A percentile compares a stretch with the other conserved stretches of the same genome.
Conservation (phyloP, 2,797 vertebrate species). For the Hippocampus kuda region DNA sequence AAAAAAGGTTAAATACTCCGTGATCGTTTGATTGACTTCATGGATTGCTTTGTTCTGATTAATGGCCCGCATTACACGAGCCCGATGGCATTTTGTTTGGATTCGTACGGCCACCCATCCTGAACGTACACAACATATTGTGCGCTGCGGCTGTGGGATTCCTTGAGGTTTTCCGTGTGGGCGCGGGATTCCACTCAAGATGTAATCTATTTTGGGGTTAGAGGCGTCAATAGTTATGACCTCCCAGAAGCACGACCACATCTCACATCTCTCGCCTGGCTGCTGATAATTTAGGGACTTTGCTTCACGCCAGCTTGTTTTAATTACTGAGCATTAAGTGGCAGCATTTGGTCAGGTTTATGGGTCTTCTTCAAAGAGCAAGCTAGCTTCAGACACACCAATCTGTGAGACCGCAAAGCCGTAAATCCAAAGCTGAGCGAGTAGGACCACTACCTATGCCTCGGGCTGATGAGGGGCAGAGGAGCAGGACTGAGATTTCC, state of each 20-base stretch:
- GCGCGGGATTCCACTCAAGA: slow-evolving; percentile 41
- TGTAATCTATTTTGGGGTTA: slow-evolving; percentile 59
- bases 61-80: slow-evolving; percentile 16
- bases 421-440: slow-evolving; percentile 63
- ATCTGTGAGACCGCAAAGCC: slow-evolving; percentile 62
- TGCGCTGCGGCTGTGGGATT: slow-evolving; percentile 14
- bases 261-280: slow-evolving; percentile 58
- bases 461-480: slow-evolving; percentile 39
- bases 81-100: slow-evolving; percentile 22
- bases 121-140: slow-evolving; percentile 27
- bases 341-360: slow-evolving; percentile 76
- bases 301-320: slow-evolving; percentile 72
- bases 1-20: slow-evolving; percentile 22
- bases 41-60: slow-evolving; percentile 11
- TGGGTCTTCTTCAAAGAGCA: slow-evolving; percentile 67
- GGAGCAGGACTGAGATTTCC: slow-evolving; percentile 21
- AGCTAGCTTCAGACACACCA: slow-evolving; percentile 57
- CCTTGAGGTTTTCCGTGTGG: slow-evolving; percentile 33
- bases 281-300: slow-evolving; percentile 66
- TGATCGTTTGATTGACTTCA: slow-evolving; percentile 33
- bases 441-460: slow-evolving; percentile 50
- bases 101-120: slow-evolving; percentile 28
- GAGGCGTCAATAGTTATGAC: slow-evolving; percentile 68
- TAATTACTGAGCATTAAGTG: slow-evolving; percentile 77
- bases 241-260: slow-evolving; percentile 49